These are phyloP conservation scores for Cacajao melanocephalus DNA, from an alignment of 2,797 vertebrate species.

Conservation along the genomic window DNA sequence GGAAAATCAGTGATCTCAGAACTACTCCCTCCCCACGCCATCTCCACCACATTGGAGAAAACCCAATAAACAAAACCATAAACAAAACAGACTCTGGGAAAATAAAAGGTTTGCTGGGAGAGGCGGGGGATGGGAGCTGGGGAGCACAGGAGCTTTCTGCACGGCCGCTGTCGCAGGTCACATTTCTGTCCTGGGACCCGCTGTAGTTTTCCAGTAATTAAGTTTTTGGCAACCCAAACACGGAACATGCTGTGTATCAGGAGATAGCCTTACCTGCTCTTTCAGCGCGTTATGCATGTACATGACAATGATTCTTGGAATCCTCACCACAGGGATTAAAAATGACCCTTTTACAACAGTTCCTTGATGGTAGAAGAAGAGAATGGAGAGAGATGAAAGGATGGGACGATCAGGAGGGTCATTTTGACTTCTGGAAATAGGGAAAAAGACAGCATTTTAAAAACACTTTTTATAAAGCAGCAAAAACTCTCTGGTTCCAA, in stretches of 20 bases:
- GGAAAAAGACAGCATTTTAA: conserved; percentile 58
- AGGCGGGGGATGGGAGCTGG: rapidly evolving
- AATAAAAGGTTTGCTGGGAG: neutral
- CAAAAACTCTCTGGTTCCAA: neutral
- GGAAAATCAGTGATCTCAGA: neutral
- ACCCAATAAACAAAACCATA: neutral
- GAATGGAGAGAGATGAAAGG: conserved; percentile 84
- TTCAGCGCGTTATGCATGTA: conserved; percentile 76
- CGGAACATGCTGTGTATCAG: rapidly evolving
- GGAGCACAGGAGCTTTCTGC: neutral
- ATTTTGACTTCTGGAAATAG: conserved; percentile 84
- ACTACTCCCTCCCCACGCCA: neutral
- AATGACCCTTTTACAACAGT: conserved; percentile 86
- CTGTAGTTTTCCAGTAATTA: neutral
- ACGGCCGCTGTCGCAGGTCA: neutral
- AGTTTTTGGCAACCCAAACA: neutral
- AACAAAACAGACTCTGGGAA: neutral
- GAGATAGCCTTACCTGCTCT: conserved; percentile 81
- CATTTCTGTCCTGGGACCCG: neutral
- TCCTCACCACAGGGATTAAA: conserved; percentile 82
- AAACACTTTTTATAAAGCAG: conserved; percentile 28
- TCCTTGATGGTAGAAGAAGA: conserved; percentile 88
- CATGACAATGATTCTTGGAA: conserved; percentile 83
- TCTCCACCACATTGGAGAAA: neutral
- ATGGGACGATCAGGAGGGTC: conserved; percentile 80